Conservation (phyloP, 2,888 invertebrate genomes). For the Orchesella flavescens region DNA sequence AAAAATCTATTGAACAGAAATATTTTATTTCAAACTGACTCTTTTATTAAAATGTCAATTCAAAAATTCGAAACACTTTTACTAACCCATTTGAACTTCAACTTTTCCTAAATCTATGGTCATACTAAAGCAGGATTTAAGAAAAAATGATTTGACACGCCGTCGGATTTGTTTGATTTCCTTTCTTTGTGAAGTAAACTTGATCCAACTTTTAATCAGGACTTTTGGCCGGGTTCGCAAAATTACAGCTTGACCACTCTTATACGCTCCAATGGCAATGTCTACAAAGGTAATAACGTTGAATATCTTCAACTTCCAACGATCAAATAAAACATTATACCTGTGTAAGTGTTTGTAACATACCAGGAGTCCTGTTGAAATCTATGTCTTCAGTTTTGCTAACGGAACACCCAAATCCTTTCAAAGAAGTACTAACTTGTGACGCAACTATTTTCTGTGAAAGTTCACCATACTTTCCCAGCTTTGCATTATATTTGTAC, state of each 20-base stretch:
- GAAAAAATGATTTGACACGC: not conserved
- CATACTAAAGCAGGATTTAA: constrained; percentile 38
- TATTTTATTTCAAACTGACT: not conserved
- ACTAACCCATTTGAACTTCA: not conserved
- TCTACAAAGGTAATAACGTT: constrained; percentile 36
- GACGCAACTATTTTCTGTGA: constrained; percentile 44
- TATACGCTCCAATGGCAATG: constrained; percentile 58
- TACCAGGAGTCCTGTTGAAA: constrained; percentile 58
- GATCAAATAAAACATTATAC: no score
- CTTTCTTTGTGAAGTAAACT: constrained; percentile 10
- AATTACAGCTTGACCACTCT: constrained; percentile 50
- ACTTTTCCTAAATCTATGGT: constrained; percentile 27
- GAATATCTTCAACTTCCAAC: no score
- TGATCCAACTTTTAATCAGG: constrained; percentile 13
- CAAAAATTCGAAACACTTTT: not conserved
- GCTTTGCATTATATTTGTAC: constrained; percentile 13
- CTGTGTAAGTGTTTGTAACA: no score
- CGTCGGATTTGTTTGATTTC: not conserved
- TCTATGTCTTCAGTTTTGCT: constrained; percentile 56
- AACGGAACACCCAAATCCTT: constrained; percentile 59
- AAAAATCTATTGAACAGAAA: constrained; percentile 23
- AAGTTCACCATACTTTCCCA: not conserved
- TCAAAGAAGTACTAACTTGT: constrained; percentile 13
- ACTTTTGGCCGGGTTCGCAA: constrained; percentile 50
- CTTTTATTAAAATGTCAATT: no score